Percentiles rank a stretch among this genome's conserved stretches.
These are phyloP conservation scores for Epizoanthus stellaris DNA, from an alignment of 92 coral and sea anemone species.

Conservation along the genomic window DNA sequence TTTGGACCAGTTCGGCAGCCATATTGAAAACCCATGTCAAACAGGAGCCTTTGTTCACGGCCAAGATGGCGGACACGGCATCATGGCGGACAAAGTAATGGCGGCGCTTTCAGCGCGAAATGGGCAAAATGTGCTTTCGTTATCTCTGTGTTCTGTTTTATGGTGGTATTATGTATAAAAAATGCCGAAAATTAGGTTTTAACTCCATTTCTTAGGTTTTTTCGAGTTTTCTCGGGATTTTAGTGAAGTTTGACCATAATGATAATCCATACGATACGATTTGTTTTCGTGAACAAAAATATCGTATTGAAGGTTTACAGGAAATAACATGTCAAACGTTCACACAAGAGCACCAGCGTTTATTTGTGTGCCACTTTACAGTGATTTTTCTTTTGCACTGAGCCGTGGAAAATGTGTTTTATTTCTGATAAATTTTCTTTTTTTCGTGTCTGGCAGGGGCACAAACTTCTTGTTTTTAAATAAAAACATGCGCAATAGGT, in stretches of 20 bases:
- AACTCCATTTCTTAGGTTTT: not conserved
- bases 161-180: constrained; percentile 4
- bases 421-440: too few species aligned
- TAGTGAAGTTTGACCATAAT: not conserved
- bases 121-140: not conserved
- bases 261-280: not conserved
- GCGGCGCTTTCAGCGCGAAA: constrained; percentile 59
- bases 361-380: too few species aligned
- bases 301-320: too few species aligned
- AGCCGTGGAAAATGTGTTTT: too few species aligned
- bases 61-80: constrained; percentile 98
- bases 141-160: not conserved
- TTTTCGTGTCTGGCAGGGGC: too few species aligned
- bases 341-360: too few species aligned
- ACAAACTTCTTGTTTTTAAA: too few species aligned
- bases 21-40: constrained; percentile 98
- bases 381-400: too few species aligned
- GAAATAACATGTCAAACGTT: too few species aligned
- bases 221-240: not conserved
- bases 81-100: constrained; percentile 74
- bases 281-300: not conserved
- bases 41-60: constrained; percentile 93
- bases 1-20: constrained; percentile 97
- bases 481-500: too few species aligned
- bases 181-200: not conserved